Evolutionary conservation across 92 coral and sea anemone species (phyloP).

Genomic region (Ricordea florida): DNA sequence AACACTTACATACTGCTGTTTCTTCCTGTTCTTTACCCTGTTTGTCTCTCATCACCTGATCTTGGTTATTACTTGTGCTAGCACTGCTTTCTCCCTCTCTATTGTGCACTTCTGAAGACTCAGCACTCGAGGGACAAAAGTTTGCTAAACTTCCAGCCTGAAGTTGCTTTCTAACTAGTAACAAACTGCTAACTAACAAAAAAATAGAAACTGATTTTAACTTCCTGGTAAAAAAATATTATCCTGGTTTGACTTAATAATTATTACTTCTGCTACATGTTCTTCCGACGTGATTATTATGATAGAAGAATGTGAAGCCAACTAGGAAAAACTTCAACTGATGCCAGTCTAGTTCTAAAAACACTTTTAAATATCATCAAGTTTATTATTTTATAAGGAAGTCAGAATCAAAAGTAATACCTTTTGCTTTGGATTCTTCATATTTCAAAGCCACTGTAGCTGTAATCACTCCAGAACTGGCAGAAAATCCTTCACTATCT

Average conservation of each 20-base stretch:
- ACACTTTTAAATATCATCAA: background rate
- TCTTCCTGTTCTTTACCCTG: too few relatives aligned
- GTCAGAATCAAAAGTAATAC: background rate
- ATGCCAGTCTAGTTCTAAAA: too few relatives aligned
- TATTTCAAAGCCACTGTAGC: conserved; percentile 20
- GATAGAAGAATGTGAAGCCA: too few relatives aligned
- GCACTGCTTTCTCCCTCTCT: too few relatives aligned
- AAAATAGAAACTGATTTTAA: background rate
- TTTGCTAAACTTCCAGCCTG: conserved; percentile 39
- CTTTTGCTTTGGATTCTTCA: conserved; percentile 10
- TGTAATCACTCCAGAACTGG: conserved; percentile 45
- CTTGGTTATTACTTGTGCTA: too few relatives aligned
- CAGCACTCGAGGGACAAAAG: conserved; percentile 4
- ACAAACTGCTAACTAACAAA: background rate
- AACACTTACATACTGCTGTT: too few relatives aligned
- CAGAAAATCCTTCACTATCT: conserved; percentile 43
- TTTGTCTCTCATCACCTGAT: too few relatives aligned
- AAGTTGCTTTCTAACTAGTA: background rate
- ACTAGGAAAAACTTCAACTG: too few relatives aligned
- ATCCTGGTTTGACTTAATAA: too few relatives aligned
- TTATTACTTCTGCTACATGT: too few relatives aligned
- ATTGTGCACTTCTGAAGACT: background rate
- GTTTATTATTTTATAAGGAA: background rate
- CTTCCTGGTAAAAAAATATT: too few relatives aligned
- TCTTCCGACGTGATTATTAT: too few relatives aligned